A percentile compares a stretch with the other conserved stretches of the same genome.
Conservation (phyloP, 2,888 invertebrate genomes). For the Leucozona laternaria region DNA sequence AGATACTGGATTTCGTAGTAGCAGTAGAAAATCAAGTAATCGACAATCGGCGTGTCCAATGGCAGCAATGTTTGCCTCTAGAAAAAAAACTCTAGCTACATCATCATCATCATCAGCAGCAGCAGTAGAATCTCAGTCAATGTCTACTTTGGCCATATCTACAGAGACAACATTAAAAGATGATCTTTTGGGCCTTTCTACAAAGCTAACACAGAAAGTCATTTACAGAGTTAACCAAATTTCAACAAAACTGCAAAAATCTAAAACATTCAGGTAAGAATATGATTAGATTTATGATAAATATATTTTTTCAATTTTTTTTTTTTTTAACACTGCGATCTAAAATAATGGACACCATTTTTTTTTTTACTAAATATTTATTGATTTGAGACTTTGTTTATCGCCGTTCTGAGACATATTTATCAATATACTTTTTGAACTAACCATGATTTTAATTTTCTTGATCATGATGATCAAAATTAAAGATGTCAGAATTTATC, state of each 20-base stretch:
- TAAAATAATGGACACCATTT: background rate
- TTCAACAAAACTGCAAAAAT: conserved; percentile 78
- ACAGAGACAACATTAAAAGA: conserved; percentile 58
- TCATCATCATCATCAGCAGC: conserved; percentile 52
- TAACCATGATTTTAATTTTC: too few relatives aligned
- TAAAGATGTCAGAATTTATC: too few relatives aligned
- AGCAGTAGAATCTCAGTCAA: conserved; percentile 44
- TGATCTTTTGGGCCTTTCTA: conserved; percentile 81
- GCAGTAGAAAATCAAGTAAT: conserved; percentile 52
- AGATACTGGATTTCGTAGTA: conserved; percentile 62
- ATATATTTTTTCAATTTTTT: conserved; percentile 9
- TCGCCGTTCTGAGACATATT: too few relatives aligned
- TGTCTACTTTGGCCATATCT: conserved; percentile 25
- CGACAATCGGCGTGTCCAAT: conserved; percentile 48
- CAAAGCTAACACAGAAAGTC: conserved; percentile 80
- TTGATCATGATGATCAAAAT: too few relatives aligned
- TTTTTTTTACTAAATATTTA: too few relatives aligned
- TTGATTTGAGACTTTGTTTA: too few relatives aligned
- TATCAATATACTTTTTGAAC: too few relatives aligned
- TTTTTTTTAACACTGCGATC: conserved; percentile 9
- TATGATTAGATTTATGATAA: background rate
- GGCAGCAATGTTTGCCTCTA: conserved; percentile 46
- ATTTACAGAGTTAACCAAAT: conserved; percentile 77
- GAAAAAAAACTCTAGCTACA: conserved; percentile 43
- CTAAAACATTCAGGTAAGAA: conserved; percentile 82